These are phyloP conservation scores for Spilogale gracilis DNA, from an alignment of 2,113 vertebrate species.

Conservation along the genomic window DNA sequence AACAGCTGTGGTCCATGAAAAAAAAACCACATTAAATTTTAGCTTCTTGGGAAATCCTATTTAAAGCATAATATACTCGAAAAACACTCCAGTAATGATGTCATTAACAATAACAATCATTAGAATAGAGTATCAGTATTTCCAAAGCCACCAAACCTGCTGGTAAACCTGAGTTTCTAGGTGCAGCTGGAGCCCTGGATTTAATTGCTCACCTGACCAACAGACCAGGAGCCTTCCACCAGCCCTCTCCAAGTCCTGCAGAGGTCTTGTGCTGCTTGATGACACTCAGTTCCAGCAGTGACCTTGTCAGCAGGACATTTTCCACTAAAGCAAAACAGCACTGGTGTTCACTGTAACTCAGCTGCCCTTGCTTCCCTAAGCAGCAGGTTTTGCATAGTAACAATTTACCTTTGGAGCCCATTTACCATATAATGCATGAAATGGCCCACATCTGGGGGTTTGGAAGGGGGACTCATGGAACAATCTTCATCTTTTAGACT, in stretches of 20 bases:
- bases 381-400: slow-evolving; percentile 77
- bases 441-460: slow-evolving; percentile 56
- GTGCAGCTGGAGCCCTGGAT: slow-evolving; percentile 1
- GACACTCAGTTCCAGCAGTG: slow-evolving; percentile 77
- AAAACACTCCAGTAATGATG: slow-evolving; percentile 44
- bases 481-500: slow-evolving; percentile 62
- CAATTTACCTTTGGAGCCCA: slow-evolving; percentile 77
- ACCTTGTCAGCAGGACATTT: slow-evolving; percentile 86
- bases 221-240: slow-evolving; percentile 44
- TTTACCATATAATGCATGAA: slow-evolving; percentile 72
- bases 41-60: slow-evolving; percentile 55
- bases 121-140: background rate
- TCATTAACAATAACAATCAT: slow-evolving; percentile 44
- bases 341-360: slow-evolving; percentile 69
- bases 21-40: slow-evolving; percentile 61
- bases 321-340: slow-evolving; percentile 83
- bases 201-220: slow-evolving; percentile 43
- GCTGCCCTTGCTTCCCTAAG: slow-evolving; percentile 78
- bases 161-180: slow-evolving; percentile 5
- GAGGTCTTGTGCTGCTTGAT: slow-evolving; percentile 71
- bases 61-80: background rate
- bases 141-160: slow-evolving; percentile 43
- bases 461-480: background rate
- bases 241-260: slow-evolving; percentile 48
- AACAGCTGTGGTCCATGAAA: slow-evolving; percentile 60